Evolutionary conservation across 1,140 invertebrate species (phyloP), one percentile per base, ranked within the genome.

Genomic region (Drosophila nebulosa): DNA sequence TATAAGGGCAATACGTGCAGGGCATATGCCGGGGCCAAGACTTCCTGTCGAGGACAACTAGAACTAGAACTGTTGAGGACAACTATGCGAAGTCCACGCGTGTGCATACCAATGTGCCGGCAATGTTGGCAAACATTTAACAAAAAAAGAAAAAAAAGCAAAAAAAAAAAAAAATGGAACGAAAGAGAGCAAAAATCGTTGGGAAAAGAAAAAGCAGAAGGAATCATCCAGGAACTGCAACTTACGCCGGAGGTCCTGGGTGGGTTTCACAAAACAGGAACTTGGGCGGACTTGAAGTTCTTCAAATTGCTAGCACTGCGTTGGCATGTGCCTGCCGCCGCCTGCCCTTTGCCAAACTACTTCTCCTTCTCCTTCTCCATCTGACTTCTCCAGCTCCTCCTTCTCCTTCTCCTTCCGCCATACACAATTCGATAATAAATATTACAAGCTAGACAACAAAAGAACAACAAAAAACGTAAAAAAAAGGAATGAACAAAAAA

Each of bases 361-460:
- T 57, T 42, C 64, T 65, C 32, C 59, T 21, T 46, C 18, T n/a
- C 18, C n/a, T n/a, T n/a, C 39, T 9, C 4, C 39, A 9, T 21
- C 16, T 21, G n/a, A 21, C 39, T 21, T n/a, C n/a, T 10, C 1
- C 16, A 3, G 16, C 16, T 46, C 14, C 16, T 21, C 16, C 39
- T 46, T 10, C 39, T n/a, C n/a, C n/a, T n/a, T n/a, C 14, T 21
- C 18, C 39, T 46, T 46, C 39, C 39, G 39, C 58, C 60, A 73
- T 77, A 79, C 73, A 77, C 79, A 85, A 84, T 85, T 84, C 80
- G 80, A 84, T 84, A 84, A 84, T 85, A 84, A 84, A 84, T 84
- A 84, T 84, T 84, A 85, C 80, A 84, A 85, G 80, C 80, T 84
- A 84, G 80, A 85, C 80, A 69, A 84, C 77, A 84, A 79, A 76